Evolutionary conservation across 1,140 invertebrate species (phyloP).

Genomic region (Copidosoma floridanum): DNA sequence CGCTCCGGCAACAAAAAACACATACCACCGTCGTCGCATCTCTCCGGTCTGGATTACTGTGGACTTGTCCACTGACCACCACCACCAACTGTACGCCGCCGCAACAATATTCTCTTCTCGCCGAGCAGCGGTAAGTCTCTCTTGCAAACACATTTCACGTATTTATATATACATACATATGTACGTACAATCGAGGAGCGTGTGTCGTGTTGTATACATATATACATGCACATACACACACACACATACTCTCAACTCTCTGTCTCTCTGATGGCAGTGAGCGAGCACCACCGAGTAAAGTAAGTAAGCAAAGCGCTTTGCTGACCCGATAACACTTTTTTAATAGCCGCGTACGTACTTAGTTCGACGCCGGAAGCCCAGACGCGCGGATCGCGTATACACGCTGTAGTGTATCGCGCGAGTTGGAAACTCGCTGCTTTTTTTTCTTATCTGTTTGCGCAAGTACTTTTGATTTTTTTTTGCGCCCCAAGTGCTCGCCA

Average conservation of each 20-base stretch:
- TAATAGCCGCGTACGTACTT: too few species aligned
- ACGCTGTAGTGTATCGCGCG: neutral
- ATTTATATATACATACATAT: neutral
- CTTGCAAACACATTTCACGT: neutral
- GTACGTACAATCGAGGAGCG: too few species aligned
- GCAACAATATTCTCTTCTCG: neutral
- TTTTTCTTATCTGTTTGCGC: neutral
- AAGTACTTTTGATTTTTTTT: too few species aligned
- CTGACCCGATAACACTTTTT: conserved; percentile 17
- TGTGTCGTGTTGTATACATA: too few species aligned
- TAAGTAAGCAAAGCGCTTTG: neutral
- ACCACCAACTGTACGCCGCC: neutral
- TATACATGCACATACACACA: neutral
- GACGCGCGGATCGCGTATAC: neutral
- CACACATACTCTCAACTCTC: neutral
- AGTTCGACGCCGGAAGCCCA: conserved; percentile 17
- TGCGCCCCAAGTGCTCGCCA: too few species aligned
- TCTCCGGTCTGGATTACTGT: neutral
- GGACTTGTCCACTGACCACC: neutral
- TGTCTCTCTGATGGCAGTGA: too few species aligned
- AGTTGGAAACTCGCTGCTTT: neutral
- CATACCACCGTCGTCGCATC: neutral
- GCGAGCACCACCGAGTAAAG: too few species aligned
- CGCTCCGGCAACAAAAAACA: too few species aligned
- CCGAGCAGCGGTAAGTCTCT: conserved; percentile 14